These are phyloP conservation scores for Furcifer pardalis DNA, from an alignment of 2,797 vertebrate genomes.

Conservation along the genomic window DNA sequence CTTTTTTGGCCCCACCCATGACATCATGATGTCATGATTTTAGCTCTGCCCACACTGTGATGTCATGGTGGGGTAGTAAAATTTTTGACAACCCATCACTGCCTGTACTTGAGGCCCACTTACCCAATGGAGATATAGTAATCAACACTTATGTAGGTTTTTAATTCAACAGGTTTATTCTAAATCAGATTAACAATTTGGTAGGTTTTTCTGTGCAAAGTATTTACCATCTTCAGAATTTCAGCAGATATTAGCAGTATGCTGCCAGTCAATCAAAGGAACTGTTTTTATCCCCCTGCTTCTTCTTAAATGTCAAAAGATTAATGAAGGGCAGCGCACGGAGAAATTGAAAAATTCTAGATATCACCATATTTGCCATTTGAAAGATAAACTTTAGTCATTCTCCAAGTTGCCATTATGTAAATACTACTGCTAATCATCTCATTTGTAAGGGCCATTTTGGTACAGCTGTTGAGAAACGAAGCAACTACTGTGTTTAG, in stretches of 20 bases:
- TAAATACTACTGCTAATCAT: background rate
- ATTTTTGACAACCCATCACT: too few relatives aligned
- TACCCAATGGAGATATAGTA: too few relatives aligned
- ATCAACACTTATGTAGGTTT: background rate
- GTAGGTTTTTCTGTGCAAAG: background rate
- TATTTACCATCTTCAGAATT: background rate
- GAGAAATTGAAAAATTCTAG: background rate
- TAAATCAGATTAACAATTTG: too few relatives aligned
- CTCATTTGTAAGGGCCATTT: background rate
- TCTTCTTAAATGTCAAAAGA: slow-evolving; percentile 22
- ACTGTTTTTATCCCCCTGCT: background rate
- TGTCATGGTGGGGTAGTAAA: too few relatives aligned
- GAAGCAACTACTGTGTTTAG: background rate
- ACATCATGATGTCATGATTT: too few relatives aligned
- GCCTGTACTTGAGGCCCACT: too few relatives aligned
- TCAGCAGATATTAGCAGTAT: background rate
- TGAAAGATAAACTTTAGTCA: background rate
- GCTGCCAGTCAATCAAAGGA: background rate
- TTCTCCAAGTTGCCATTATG: background rate
- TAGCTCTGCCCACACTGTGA: too few relatives aligned
- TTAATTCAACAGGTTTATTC: too few relatives aligned
- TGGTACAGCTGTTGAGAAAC: background rate
- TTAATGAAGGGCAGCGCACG: slow-evolving; percentile 4
- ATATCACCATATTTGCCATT: slow-evolving; percentile 18
- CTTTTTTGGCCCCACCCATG: too few relatives aligned